A percentile compares a stretch with the other conserved stretches of the same genome.
Conservation (phyloP, 2,888 invertebrate genomes). For the Idaea straminata region DNA sequence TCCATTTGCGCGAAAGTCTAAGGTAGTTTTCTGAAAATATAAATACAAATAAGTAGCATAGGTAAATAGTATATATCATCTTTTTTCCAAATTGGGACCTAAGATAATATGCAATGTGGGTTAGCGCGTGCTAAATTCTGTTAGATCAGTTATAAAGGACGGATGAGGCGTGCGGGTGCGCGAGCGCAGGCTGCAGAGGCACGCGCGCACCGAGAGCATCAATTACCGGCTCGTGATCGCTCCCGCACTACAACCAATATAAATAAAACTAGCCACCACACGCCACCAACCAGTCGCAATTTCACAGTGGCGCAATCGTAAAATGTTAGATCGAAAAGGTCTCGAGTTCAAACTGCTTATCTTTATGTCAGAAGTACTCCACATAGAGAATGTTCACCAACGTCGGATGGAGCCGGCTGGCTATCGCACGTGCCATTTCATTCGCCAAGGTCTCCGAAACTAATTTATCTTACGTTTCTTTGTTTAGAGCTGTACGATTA, state of each 20-base stretch:
- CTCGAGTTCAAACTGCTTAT: constrained; percentile 68
- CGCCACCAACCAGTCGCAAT: constrained; percentile 57
- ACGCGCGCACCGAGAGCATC: constrained; percentile 67
- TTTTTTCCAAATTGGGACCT: not conserved
- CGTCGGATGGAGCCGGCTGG: constrained; percentile 32
- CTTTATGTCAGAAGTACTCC: constrained; percentile 63
- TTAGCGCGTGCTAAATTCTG: constrained; percentile 46
- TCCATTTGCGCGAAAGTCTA: constrained; percentile 56
- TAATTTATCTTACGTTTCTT: constrained; percentile 32
- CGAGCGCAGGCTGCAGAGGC: constrained; percentile 45
- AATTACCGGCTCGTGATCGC: constrained; percentile 77
- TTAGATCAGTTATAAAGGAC: constrained; percentile 52
- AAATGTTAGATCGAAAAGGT: constrained; percentile 74
- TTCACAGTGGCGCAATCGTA: constrained; percentile 74
- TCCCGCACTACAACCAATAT: constrained; percentile 74
- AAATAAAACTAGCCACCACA: constrained; percentile 71
- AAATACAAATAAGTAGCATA: not conserved
- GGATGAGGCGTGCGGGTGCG: constrained; percentile 31
- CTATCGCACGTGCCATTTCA: constrained; percentile 51
- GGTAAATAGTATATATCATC: not conserved
- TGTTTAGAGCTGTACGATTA: constrained; percentile 24
- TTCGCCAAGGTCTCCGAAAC: constrained; percentile 37
- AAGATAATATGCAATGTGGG: not conserved
- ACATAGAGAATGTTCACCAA: constrained; percentile 47
- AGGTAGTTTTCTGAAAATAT: not conserved